Percentiles rank a stretch among this genome's conserved stretches.
phyloP scores from a whole-genome alignment of 2,113 vertebrate genomes.

The Cynopterus brachyotis region DNA sequence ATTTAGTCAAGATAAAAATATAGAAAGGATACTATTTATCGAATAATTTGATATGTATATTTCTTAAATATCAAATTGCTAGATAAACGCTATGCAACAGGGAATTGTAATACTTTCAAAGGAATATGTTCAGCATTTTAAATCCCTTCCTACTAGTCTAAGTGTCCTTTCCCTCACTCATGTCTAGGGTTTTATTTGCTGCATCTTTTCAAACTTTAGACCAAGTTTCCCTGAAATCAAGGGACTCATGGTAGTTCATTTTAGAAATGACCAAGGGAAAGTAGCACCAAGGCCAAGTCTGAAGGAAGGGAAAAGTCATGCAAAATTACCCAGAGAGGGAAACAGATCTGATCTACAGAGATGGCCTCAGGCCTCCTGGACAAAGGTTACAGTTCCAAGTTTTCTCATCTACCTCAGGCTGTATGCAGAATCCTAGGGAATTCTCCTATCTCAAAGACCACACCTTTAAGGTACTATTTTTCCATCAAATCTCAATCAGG shows the following conservation, averaged over 20 bases:
- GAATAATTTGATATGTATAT: background rate
- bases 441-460: background rate
- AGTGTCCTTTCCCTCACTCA: background rate
- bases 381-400: background rate
- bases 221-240: background rate
- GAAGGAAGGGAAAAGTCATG: background rate
- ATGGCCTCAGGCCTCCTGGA: background rate
- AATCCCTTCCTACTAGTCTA: background rate
- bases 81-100: background rate
- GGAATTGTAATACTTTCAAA: background rate
- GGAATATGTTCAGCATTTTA: background rate
- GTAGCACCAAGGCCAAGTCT: background rate
- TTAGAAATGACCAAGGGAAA: background rate
- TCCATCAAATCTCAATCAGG: background rate
- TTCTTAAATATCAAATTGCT: background rate
- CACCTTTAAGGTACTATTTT: background rate
- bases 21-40: background rate
- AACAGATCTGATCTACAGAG: background rate
- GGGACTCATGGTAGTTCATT: background rate
- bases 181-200: background rate
- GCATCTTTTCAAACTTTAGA: constrained; percentile 46
- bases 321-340: background rate
- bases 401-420: background rate
- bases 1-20: background rate
- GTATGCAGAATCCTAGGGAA: background rate